These are phyloP conservation scores for Sesamia inferens DNA, from an alignment of 2,888 invertebrate species.

Conservation along the genomic window DNA sequence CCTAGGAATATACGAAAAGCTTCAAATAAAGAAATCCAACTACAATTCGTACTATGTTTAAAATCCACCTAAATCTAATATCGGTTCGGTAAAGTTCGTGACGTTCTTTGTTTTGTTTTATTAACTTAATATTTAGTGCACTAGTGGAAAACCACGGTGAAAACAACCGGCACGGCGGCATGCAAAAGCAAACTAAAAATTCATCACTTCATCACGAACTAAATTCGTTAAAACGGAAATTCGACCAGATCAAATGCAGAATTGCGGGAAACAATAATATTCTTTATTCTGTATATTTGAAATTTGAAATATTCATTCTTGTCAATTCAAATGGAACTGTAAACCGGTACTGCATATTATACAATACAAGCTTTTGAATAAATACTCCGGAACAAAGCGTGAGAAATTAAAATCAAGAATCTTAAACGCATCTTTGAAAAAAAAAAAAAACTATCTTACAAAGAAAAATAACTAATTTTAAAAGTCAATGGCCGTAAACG, in stretches of 20 bases:
- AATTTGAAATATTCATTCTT: neutral
- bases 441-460: too few species aligned
- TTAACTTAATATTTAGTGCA: too few species aligned
- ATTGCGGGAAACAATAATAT: neutral
- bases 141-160: neutral
- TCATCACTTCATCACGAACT: neutral
- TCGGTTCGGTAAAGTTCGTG: neutral
- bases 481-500: too few species aligned
- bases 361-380: neutral
- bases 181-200: conserved; percentile 5
- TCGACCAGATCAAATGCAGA: conserved; percentile 1
- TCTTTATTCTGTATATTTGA: neutral
- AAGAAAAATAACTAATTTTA: too few species aligned
- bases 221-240: neutral
- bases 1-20: neutral
- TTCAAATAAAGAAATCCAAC: neutral
- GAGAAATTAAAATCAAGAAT: neutral
- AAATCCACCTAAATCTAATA: neutral
- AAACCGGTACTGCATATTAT: neutral
- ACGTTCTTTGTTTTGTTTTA: conserved; percentile 2
- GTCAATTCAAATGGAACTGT: neutral
- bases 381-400: neutral
- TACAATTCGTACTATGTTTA: neutral
- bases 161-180: neutral
- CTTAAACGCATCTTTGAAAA: too few species aligned